Percentiles rank a stretch among this genome's conserved stretches.
These are phyloP conservation scores for Daphoenositta chrysoptera DNA, from an alignment of 2,113 vertebrate species.

Conservation along the genomic window DNA sequence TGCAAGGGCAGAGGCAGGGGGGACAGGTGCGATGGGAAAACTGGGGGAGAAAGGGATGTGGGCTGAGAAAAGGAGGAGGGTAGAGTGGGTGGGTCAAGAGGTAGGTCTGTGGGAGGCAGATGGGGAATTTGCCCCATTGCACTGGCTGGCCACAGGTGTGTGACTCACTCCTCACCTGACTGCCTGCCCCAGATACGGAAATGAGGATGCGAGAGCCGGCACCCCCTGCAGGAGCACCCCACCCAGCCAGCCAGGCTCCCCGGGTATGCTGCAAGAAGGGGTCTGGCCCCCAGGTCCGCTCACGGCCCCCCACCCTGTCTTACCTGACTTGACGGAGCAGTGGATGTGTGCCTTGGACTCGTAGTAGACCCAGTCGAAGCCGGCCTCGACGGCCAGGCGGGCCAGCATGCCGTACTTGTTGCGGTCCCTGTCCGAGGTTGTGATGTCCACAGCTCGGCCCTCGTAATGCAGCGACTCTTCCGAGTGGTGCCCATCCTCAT, in stretches of 20 bases:
- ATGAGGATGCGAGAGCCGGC: background rate
- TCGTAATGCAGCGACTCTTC: conserved; percentile 91
- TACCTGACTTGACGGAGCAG: conserved; percentile 97
- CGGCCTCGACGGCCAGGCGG: conserved; percentile 88
- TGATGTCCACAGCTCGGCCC: conserved; percentile 90
- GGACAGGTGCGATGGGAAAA: fast-evolving
- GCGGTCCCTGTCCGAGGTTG: conserved; percentile 90
- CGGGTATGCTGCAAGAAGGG: fast-evolving
- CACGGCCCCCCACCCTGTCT: background rate
- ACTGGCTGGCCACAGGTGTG: background rate
- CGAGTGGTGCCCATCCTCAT: conserved; percentile 89
- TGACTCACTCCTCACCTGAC: background rate
- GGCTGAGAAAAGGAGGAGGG: background rate
- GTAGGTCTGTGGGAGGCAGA: background rate
- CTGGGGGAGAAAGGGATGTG: background rate
- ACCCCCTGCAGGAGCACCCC: background rate
- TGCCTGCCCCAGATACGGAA: background rate
- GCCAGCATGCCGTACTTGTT: conserved; percentile 92
- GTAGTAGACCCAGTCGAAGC: conserved; percentile 93
- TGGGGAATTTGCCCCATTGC: background rate
- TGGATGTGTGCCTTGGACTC: conserved; percentile 92
- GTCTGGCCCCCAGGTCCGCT: background rate
- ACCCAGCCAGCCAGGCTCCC: background rate
- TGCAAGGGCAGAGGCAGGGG: background rate
- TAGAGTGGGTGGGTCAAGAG: background rate